Evolutionary conservation across 1,140 invertebrate genomes (phyloP), one percentile per base, ranked within the genome.

Genomic region (Papilio dardanus): DNA sequence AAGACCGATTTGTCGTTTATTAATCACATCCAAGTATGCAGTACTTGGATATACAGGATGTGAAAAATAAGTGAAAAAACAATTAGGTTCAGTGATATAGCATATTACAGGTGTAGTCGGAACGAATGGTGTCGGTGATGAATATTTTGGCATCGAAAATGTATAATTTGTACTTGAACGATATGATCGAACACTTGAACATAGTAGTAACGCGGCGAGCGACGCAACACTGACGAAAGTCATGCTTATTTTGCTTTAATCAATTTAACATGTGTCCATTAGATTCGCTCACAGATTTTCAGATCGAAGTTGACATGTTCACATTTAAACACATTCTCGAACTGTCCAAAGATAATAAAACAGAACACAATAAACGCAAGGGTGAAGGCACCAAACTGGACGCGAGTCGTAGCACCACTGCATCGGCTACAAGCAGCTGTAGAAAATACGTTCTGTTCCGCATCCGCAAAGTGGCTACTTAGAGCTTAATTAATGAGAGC

Each of bases 401-500:
- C 46, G 50, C 78, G 77, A 75, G 71, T 71, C 76, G 73, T 78
- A 84, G 83, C 79, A 71, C 35, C 62, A 83, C 79, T 79, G 74
- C 62, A 76, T 74, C 24, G 58, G n/a, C n/a, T 73, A n/a, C 50
- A 73, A 31, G 46, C 46, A 75, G 74, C 71, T 77, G 77, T 75
- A 79, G 69, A 80, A 79, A 84, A 84, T 81, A 74, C 74, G 76
- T 79, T 83, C 76, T 78, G 81, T 83, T 86, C 77, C 81, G 79
- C 79, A 68, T 79, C 71, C 58, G 77, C 77, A 77, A 7, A 58
- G 31, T 78, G 76, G 46, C 74, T 79, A 76, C 78, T 83, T 81
- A 77, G 24, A 81, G 67, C 40, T 40, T 58, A 75, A 81, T 82
- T 77, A 82, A 77, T 80, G 73, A 69, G 30, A 73, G 50, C 76